Evolutionary conservation across 2,113 vertebrate genomes (phyloP), one percentile per base, ranked within the genome.

Genomic region (Oophaga pumilio): DNA sequence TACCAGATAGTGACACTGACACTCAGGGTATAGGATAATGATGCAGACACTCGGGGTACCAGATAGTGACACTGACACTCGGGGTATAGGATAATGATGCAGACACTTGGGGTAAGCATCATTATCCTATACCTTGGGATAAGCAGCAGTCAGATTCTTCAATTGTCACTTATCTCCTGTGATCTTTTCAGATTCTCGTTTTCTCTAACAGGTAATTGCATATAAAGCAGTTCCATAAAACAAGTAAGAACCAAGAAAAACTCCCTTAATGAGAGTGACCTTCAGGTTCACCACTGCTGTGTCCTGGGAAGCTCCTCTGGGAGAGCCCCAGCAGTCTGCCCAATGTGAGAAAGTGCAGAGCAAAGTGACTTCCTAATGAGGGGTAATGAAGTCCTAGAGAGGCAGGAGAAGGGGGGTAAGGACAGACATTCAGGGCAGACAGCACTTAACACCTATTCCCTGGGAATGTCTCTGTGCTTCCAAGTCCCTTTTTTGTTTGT

Each of bases 391-490:
- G 78, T 81, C 10, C 6, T 26, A 73, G 62, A 56, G 85, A 69
- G 85, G 33, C 50, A 20, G 7, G 83, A 56, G 53, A 69, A 53
- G n/a, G 53, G 64, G 64, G 62, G 12, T 56, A 13, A 9, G 53
- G 53, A 13, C 12, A 13, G 33, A 43, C 33, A 43, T 43, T 56
- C 20, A 52, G 50, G 8, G n/a, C 28, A 74, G 71, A 53, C 56
- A 33, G 49, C 86, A 83, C 71, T 83, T 83, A 50, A 76, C 86
- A 87, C 86, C 86, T 88, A 56, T 76, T 68, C 86, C 86, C 80
- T 83, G 86, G 86, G 86, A 83, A 88, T 59, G 20, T 64, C 57
- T 71, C 79, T 83, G 43, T 6, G n/a, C 43, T 82, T 76, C 69
- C 59, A 88, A 83, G 86, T 53, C 33, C 57, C 78, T 60, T 87